Evolutionary conservation across 2,797 vertebrate genomes (phyloP).

Genomic region (Gallirallus australis): DNA sequence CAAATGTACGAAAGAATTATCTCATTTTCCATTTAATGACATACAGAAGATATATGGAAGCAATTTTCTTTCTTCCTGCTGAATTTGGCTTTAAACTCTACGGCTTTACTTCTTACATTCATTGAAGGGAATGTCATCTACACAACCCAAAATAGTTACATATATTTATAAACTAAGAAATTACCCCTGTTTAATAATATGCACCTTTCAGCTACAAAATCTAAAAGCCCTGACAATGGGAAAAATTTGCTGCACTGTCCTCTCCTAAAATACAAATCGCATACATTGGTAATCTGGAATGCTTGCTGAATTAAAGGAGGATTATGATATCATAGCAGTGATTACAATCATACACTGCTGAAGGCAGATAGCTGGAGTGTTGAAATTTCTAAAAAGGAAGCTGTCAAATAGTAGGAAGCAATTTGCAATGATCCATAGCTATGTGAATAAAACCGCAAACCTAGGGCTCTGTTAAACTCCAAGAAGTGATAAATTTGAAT

Average conservation of each 20-base stretch:
- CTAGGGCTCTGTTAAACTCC: constrained; percentile 12
- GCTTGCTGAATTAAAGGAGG: constrained; percentile 52
- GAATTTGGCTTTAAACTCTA: constrained; percentile 62
- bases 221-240: neutral
- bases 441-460: constrained; percentile 39
- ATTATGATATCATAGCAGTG: constrained; percentile 59
- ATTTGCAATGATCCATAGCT: constrained; percentile 63
- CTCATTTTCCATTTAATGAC: constrained; percentile 58
- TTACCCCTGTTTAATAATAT: constrained; percentile 21
- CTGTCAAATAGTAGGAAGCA: constrained; percentile 66
- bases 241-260: neutral
- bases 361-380: constrained; percentile 58
- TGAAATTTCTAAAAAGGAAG: constrained; percentile 64
- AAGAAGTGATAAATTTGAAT: constrained; percentile 52
- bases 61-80: constrained; percentile 69
- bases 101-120: constrained; percentile 40
- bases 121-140: constrained; percentile 49
- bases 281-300: constrained; percentile 43
- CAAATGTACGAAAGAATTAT: constrained; percentile 56
- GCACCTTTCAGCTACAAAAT: neutral
- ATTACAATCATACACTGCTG: constrained; percentile 55
- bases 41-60: constrained; percentile 71
- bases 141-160: constrained; percentile 24
- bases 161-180: constrained; percentile 56
- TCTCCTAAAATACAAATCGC: neutral